Evolutionary conservation across 2,113 vertebrate species (phyloP).

Genomic region (Vimba vimba): DNA sequence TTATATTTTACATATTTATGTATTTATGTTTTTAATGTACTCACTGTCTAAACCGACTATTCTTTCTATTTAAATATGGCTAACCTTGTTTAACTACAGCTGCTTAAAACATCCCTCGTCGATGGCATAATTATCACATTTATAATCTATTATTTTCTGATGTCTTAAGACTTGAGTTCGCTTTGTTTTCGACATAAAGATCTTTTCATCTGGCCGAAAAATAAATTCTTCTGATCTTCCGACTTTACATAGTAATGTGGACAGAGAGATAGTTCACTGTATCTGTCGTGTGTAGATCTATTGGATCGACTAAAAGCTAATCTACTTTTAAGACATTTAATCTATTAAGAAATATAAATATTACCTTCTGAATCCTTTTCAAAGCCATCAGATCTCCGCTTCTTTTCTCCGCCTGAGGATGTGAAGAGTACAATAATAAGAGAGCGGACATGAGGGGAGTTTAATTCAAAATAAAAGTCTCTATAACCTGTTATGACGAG

Average conservation of each 20-base stretch:
- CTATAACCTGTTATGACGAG: background rate
- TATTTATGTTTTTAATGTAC: background rate
- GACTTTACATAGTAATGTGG: background rate
- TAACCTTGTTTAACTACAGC: background rate
- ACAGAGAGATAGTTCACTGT: background rate
- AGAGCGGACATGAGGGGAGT: background rate
- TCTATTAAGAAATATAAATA: background rate
- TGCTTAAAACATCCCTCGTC: background rate
- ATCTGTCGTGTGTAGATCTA: background rate
- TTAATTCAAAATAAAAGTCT: slow-evolving; percentile 50
- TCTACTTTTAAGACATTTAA: background rate
- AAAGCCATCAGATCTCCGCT: slow-evolving; percentile 54
- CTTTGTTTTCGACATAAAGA: slow-evolving; percentile 55
- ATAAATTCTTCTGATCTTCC: background rate
- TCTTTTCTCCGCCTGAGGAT: slow-evolving; percentile 11
- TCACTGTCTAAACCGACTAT: background rate
- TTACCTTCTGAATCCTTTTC: slow-evolving; percentile 61
- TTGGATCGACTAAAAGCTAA: background rate
- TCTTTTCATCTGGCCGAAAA: slow-evolving; percentile 31
- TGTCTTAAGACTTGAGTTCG: slow-evolving; percentile 28
- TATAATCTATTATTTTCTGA: background rate
- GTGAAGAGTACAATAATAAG: slow-evolving; percentile 18
- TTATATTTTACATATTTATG: background rate
- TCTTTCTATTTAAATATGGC: background rate
- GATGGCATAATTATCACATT: background rate